Conservation (phyloP, 2,888 invertebrate genomes). For the Aphodius sticticus region DNA sequence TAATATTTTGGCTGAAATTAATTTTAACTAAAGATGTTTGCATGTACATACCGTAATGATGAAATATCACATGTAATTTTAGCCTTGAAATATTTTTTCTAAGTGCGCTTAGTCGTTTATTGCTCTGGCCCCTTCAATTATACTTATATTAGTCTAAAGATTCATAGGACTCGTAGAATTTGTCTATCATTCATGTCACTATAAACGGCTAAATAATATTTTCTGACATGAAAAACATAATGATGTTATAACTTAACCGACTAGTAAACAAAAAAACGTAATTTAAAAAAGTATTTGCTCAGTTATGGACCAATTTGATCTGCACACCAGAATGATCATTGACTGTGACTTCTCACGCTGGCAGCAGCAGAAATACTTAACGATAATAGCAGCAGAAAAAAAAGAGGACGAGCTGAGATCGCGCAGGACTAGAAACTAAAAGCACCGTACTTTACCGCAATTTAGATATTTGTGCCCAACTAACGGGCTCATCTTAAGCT, state of each 20-base stretch:
- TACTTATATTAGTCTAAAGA: no score
- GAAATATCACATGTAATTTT: no score
- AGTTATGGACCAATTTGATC: not conserved
- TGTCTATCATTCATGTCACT: not conserved
- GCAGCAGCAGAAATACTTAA: not conserved
- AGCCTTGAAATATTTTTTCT: no score
- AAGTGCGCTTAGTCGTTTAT: no score
- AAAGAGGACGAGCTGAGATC: not conserved
- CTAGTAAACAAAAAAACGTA: not conserved
- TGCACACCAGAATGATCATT: not conserved
- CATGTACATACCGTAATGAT: no score
- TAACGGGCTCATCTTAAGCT: not conserved
- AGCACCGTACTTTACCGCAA: conserved; percentile 4
- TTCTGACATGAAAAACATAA: not conserved
- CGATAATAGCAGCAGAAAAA: not conserved
- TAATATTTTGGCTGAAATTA: no score
- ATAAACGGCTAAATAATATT: not conserved
- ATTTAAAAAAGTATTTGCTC: not conserved
- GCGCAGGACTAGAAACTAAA: not conserved
- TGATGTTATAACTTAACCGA: not conserved
- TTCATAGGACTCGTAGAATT: no score
- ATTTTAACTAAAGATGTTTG: no score
- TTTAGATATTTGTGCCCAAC: not conserved
- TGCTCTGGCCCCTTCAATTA: no score
- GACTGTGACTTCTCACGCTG: not conserved